phyloP scores from a whole-genome alignment of 2,113 vertebrate species.

The Mus spicilegus region DNA sequence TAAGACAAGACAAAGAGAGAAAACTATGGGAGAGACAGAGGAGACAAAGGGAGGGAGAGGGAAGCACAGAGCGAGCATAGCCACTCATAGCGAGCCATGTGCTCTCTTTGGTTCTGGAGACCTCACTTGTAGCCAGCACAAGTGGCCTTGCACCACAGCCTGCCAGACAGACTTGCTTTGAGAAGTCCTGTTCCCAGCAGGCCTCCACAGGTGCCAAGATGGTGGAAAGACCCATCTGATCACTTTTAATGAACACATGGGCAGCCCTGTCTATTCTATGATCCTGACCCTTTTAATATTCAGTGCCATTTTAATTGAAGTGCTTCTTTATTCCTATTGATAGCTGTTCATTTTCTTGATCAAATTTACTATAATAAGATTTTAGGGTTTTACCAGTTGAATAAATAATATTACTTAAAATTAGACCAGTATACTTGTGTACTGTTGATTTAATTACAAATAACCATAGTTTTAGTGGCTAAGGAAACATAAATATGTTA shows the following conservation, averaged over 20 bases:
- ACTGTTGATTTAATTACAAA: not conserved
- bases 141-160: too few species aligned
- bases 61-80: not conserved
- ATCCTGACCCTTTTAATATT: slow-evolving; percentile 20
- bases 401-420: slow-evolving; percentile 11
- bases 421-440: not conserved
- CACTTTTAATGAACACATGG: not conserved
- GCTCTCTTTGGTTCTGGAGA: too few species aligned
- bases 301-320: not conserved
- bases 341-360: not conserved
- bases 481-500: not conserved
- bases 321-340: slow-evolving; percentile 35
- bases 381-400: not conserved
- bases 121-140: too few species aligned
- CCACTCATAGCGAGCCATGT: too few species aligned
- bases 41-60: not conserved
- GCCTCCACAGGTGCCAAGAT: too few species aligned
- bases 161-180: too few species aligned
- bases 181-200: too few species aligned
- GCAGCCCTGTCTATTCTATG: not conserved
- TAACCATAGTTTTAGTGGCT: not conserved
- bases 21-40: not conserved
- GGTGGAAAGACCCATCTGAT: not conserved
- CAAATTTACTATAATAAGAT: slow-evolving; percentile 3
- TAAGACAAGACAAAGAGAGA: too few species aligned